Base-by-base conservation (phyloP, 2,113 vertebrate genomes). In the Elaphurus davidianus region DNA sequence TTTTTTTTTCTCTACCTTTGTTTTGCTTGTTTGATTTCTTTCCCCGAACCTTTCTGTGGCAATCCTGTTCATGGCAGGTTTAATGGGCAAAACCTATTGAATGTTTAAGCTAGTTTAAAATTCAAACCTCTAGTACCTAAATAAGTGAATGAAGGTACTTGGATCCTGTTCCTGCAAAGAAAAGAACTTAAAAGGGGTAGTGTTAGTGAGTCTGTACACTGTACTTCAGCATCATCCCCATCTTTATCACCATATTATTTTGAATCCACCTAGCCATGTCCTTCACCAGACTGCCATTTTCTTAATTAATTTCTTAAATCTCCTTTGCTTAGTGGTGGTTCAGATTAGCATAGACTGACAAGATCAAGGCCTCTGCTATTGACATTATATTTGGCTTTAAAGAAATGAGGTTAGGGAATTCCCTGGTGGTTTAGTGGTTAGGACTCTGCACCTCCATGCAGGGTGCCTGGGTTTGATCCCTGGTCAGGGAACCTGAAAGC, bases 271-370 rank as follows among this genome's bases (percentile, higher is more conserved):
- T 83, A 60, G 14, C 28, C 25, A 0, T 59, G 13, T 82, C 30
- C 17, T 90, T 67, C 19, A 62, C n/a, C 30, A 55, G 90, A 67
- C 1, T 88, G 40, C 19, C 14, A 25, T 47, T 86, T 79, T 86
- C 79, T 92, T 84, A 45, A 86, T 78, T 79, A 36, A 79, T 88
- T 95, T 87, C 50, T 78, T 90, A 84, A 93, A 74, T 95, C 54
- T 78, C 79, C 3, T 83, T 76, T 45, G 78, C 25, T 86, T 76
- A 21, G 76, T 47, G n/a, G 83, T 52, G 13, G 23, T 62, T 91
- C 62, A 96, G 87, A 91, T 50, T 59, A 95, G 33, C 59, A 60
- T 27, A 93, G 40, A 78, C 54, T 67, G 71, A 78, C 30, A 86
- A 40, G 43, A 94, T 95, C 74, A 84, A 95, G 60, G 43, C 19